These are phyloP conservation scores for Trachelipus rathkii DNA, from an alignment of 1,140 invertebrate species.

Conservation along the genomic window DNA sequence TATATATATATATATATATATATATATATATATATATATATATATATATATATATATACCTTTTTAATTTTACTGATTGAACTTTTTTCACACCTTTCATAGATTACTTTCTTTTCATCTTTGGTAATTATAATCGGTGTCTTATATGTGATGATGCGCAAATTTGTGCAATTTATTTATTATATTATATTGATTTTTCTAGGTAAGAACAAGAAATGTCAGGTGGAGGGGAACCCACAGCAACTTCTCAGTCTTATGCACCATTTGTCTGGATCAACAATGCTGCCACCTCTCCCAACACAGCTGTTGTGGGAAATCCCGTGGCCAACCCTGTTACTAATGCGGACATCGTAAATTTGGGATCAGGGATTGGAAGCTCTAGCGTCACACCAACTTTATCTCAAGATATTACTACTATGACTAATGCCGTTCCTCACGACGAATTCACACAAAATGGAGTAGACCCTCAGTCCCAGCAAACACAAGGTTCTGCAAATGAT, in stretches of 20 bases:
- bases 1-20: no score
- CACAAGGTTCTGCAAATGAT: no score
- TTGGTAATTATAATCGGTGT: no score
- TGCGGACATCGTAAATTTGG: conserved; percentile 34
- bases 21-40: no score
- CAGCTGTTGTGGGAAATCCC: conserved; percentile 44
- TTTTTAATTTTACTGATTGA: no score
- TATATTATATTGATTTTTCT: not conserved
- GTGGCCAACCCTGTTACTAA: conserved; percentile 43
- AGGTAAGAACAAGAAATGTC: conserved; percentile 33
- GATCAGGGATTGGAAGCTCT: conserved; percentile 28
- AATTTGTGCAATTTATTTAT: no score
- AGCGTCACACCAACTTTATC: conserved; percentile 31
- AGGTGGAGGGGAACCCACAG: conserved; percentile 32
- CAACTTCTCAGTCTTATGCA: conserved; percentile 43
- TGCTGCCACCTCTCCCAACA: conserved; percentile 36
- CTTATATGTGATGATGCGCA: no score
- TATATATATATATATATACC: no score
- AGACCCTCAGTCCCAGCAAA: not conserved
- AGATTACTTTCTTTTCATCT: no score
- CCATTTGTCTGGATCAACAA: conserved; percentile 42
- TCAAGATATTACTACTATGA: conserved; percentile 45
- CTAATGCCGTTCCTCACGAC: conserved; percentile 45
- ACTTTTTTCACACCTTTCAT: no score
- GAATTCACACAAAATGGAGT: conserved; percentile 30